phyloP scores from a whole-genome alignment of 2,113 vertebrate species.

The Dicaeum eximium region DNA sequence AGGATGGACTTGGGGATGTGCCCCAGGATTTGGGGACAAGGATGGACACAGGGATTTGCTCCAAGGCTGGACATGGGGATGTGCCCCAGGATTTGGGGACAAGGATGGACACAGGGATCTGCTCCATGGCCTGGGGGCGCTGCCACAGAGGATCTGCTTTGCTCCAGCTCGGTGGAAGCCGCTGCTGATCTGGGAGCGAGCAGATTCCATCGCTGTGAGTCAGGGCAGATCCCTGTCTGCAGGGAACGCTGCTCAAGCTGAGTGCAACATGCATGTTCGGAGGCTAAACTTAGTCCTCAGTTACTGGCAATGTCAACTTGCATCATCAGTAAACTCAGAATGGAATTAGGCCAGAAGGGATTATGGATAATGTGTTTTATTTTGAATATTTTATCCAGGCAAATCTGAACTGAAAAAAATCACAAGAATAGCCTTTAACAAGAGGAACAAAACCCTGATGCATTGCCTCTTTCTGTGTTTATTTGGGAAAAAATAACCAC shows the following conservation, averaged over 20 bases:
- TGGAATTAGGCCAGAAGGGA: neutral
- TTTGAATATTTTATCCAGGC: neutral
- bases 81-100: rapidly evolving
- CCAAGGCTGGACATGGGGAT: neutral
- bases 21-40: rapidly evolving
- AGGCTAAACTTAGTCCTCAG: neutral
- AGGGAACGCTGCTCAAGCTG: neutral
- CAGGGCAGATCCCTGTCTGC: neutral
- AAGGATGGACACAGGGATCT: rapidly evolving
- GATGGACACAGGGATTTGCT: neutral
- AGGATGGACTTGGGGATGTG: no score
- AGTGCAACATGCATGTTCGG: neutral
- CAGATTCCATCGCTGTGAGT: neutral
- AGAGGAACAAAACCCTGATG: neutral
- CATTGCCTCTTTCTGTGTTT: neutral
- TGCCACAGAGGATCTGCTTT: neutral
- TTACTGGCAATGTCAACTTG: neutral
- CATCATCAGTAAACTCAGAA: neutral
- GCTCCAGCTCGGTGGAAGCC: rapidly evolving
- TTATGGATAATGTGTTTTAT: neutral
- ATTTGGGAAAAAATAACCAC: neutral
- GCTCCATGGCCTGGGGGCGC: neutral
- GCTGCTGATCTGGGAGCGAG: rapidly evolving
- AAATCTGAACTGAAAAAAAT: neutral
- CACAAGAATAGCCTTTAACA: neutral